Conservation (phyloP, 2,113 vertebrate species). For the Cromileptes altivelis region DNA sequence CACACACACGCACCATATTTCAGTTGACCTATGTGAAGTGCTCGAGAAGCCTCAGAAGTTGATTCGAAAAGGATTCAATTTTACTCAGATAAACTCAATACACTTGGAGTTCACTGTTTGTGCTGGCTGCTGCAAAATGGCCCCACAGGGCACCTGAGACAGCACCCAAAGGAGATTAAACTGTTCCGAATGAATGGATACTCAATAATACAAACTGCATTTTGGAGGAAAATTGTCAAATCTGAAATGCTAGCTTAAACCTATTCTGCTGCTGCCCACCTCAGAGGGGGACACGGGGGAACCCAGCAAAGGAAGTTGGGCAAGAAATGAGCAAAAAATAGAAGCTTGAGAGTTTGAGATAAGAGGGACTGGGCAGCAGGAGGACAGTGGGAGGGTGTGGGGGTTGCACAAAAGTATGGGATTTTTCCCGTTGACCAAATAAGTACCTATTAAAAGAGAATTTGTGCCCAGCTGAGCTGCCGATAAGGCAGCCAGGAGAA, state of each 20-base stretch:
- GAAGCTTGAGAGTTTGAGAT: constrained; percentile 25
- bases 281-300: not conserved
- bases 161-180: constrained; percentile 13
- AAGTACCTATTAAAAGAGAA: constrained; percentile 79
- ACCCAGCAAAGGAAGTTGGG: not conserved
- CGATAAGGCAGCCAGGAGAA: constrained; percentile 71
- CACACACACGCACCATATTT: constrained; percentile 20
- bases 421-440: constrained; percentile 82
- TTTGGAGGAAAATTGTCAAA: not conserved
- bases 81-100: constrained; percentile 28
- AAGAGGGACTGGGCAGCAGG: constrained; percentile 17
- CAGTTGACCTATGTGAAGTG: constrained; percentile 19
- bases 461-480: constrained; percentile 69
- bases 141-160: not conserved
- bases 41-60: constrained; percentile 22
- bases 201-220: constrained; percentile 12
- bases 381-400: constrained; percentile 5
- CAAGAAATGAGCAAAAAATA: constrained; percentile 27
- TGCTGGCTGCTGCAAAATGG: not conserved
- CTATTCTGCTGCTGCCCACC: not conserved
- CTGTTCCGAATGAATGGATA: constrained; percentile 8
- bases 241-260: not conserved
- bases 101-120: constrained; percentile 16
- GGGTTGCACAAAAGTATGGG: constrained; percentile 56
- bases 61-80: constrained; percentile 18